Evolutionary conservation across 2,113 vertebrate species (phyloP), one percentile per base, ranked within the genome.

Genomic region (Mesoclemmys tuberculata): DNA sequence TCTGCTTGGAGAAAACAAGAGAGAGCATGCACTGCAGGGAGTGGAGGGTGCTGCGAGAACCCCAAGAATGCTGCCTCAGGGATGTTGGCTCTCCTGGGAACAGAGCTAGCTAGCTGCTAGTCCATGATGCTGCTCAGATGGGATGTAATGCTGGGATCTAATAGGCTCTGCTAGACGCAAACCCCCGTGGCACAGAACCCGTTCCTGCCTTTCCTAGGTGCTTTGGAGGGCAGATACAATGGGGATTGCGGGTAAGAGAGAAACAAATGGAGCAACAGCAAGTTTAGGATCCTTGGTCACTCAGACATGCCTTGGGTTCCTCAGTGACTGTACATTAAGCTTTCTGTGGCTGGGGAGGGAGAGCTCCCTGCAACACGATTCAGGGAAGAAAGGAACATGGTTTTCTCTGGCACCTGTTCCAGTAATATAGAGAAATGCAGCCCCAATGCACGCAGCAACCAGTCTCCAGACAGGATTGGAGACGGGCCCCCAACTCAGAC

Each of bases 341-440:
- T 55, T 35, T 61, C 35, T 74, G 48, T 5, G 78, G 2, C 74
- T 29, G 41, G 41, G 6, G 38, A 27, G 38, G 41, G 41, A 44
- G 79, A 18, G 10, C 1, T 4, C 31, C 22, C 31, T 1, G 16
- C 38, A 74, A 9, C 0, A 0, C 78, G 49, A 14, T 8, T 11
- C 0, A 2, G 14, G 19, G n/a, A 12, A 2, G 2, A 82, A 51
- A 82, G 35, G 35, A 84, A 4, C 55, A 54, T 1, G 0, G 19
- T 19, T 4, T 77, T 44, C 74, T 46, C 26, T 38, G n/a, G n/a
- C 19, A 22, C n/a, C n/a, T 10, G 1, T 38, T 38, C 74, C 26
- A 77, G 41, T 71, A 71, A 38, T 38, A 27, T 27, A 44, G 44
- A 46, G 44, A 77, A 46, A 46, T 8, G 5, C 74, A 46, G 12